Evolutionary conservation across 1,140 invertebrate genomes (phyloP).

Genomic region (Lysiphlebus fabarum): DNA sequence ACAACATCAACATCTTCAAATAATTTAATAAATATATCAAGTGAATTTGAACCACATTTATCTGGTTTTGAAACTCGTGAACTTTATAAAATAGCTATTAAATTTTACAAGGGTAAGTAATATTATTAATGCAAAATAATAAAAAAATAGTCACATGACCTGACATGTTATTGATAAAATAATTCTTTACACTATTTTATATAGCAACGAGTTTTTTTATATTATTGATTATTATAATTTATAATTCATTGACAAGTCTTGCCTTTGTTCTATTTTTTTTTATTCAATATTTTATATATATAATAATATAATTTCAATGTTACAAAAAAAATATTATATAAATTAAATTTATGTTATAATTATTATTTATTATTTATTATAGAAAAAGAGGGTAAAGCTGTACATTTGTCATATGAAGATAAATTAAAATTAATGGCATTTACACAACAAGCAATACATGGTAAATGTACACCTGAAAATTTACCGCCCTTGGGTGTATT

Average conservation of each 20-base stretch:
- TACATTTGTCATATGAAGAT: conserved; percentile 91
- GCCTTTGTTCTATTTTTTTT: too few relatives aligned
- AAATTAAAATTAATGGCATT: conserved; percentile 88
- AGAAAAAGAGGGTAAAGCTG: conserved; percentile 95
- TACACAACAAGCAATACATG: conserved; percentile 86
- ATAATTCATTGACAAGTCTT: too few relatives aligned
- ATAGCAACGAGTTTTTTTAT: too few relatives aligned
- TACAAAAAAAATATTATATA: neutral
- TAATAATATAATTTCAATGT: too few relatives aligned
- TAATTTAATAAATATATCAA: conserved; percentile 10
- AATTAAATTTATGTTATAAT: neutral
- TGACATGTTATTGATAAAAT: conserved; percentile 8
- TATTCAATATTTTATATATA: too few relatives aligned
- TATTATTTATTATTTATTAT: conserved; percentile 34
- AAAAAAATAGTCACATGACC: conserved; percentile 7
- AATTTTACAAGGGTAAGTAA: conserved; percentile 82
- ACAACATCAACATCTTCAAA: neutral
- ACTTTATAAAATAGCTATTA: conserved; percentile 80
- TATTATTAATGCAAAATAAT: neutral
- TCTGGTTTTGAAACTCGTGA: conserved; percentile 57
- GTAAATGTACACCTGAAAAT: conserved; percentile 71
- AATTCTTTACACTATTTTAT: too few relatives aligned
- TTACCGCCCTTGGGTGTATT: conserved; percentile 85
- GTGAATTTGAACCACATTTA: conserved; percentile 39
- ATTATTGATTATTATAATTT: too few relatives aligned